Conservation (phyloP, 35 echinoderm and acorn worm genomes). For the Acanthaster planci region DNA sequence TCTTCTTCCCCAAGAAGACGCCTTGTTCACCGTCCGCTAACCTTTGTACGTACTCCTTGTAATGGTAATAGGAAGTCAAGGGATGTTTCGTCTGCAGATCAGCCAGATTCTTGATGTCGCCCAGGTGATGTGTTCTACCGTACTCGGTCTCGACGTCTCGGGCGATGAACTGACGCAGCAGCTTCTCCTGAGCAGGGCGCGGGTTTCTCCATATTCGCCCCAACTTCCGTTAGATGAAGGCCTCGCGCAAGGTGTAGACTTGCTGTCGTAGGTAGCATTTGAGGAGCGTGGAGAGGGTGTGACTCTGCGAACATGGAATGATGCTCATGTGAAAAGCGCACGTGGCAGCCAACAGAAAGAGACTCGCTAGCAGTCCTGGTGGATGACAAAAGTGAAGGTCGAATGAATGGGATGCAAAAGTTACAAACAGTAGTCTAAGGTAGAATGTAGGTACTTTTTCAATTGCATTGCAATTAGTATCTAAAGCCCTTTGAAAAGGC, state of each 20-base stretch:
- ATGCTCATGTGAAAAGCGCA: constrained; percentile 8
- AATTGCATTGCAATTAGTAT: too few relatives aligned
- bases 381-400: too few relatives aligned
- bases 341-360: neutral
- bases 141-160: constrained; percentile 53
- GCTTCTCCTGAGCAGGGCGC: constrained; percentile 42
- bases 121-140: constrained; percentile 27
- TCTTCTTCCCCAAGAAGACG: constrained; percentile 44
- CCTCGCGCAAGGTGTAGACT: neutral
- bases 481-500: too few relatives aligned
- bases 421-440: too few relatives aligned
- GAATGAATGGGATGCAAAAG: too few relatives aligned
- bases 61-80: constrained; percentile 71
- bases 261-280: neutral
- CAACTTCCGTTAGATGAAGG: neutral
- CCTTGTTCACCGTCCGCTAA: constrained; percentile 59
- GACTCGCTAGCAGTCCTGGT: neutral
- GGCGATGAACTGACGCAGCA: constrained; percentile 44
- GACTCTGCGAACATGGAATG: neutral
- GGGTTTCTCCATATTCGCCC: neutral
- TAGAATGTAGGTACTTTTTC: too few relatives aligned
- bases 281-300: neutral
- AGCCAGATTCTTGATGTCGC: constrained; percentile 24
- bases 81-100: constrained; percentile 65
- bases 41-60: constrained; percentile 56